Percentiles rank a stretch among this genome's conserved stretches.
phyloP scores from a whole-genome alignment of 2,797 vertebrate genomes.

The Miichthys miiuy region DNA sequence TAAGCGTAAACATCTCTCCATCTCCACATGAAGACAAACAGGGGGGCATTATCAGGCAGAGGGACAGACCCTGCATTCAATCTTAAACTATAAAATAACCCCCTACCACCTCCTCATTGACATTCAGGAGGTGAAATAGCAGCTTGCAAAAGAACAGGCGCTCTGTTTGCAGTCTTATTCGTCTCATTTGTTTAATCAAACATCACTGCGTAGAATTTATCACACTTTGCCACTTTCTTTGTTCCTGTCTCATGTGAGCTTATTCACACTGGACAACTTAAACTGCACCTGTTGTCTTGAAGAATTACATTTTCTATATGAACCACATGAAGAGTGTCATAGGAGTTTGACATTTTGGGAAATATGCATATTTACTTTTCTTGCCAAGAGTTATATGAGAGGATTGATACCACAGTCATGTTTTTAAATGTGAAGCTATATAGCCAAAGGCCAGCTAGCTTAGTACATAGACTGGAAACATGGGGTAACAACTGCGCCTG shows the following conservation, averaged over 20 bases:
- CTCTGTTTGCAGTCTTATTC: slow-evolving; percentile 65
- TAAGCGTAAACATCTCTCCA: slow-evolving; percentile 73
- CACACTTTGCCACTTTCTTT: slow-evolving; percentile 41
- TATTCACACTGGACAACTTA: slow-evolving; percentile 20
- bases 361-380: not conserved
- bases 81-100: slow-evolving; percentile 71
- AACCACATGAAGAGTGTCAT: not conserved
- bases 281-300: slow-evolving; percentile 21
- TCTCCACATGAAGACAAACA: slow-evolving; percentile 69
- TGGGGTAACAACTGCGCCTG: not conserved
- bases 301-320: not conserved
- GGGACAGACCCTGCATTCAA: slow-evolving; percentile 65
- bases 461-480: not conserved
- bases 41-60: slow-evolving; percentile 64
- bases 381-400: not conserved
- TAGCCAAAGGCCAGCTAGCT: not conserved
- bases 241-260: not conserved
- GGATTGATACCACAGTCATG: not conserved
- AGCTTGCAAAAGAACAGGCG: slow-evolving; percentile 38
- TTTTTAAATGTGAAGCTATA: not conserved
- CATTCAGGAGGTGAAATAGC: slow-evolving; percentile 71
- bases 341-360: slow-evolving; percentile 1
- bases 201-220: slow-evolving; percentile 48
- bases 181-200: slow-evolving; percentile 76
- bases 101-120: slow-evolving; percentile 62